Evolutionary conservation across 2,888 invertebrate species (phyloP).

Genomic region (Stenodera caucasica): DNA sequence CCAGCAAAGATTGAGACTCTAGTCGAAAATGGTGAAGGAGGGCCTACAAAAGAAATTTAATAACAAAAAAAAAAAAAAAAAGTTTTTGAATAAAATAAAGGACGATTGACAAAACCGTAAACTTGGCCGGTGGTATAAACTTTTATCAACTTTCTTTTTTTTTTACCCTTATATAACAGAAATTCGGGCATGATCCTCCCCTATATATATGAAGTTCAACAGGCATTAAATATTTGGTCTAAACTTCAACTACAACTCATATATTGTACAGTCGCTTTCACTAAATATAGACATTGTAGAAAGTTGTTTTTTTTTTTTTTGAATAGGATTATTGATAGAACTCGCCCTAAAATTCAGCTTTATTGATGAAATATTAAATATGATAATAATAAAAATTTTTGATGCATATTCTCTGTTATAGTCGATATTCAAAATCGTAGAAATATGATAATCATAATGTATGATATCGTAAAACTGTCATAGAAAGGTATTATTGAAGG

Average conservation of each 20-base stretch:
- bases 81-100: constrained; percentile 31
- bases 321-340: no score
- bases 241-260: no score
- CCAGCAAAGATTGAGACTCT: background rate
- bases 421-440: constrained; percentile 41
- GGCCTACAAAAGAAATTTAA: constrained; percentile 30
- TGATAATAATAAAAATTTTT: constrained; percentile 3
- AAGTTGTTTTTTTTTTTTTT: no score
- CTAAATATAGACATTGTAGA: no score
- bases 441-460: constrained; percentile 45
- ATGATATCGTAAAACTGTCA: constrained; percentile 43
- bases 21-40: constrained; percentile 12
- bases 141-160: constrained; percentile 31
- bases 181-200: constrained; percentile 28
- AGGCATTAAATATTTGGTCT: no score
- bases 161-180: constrained; percentile 6
- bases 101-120: constrained; percentile 28
- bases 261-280: no score
- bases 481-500: constrained; percentile 31
- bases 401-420: constrained; percentile 37
- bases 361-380: constrained; percentile 2
- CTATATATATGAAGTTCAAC: no score
- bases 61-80: no score
- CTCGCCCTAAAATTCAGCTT: no score
- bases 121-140: constrained; percentile 22